Evolutionary conservation across 2,888 invertebrate genomes (phyloP).

Genomic region (Dryobota labecula): DNA sequence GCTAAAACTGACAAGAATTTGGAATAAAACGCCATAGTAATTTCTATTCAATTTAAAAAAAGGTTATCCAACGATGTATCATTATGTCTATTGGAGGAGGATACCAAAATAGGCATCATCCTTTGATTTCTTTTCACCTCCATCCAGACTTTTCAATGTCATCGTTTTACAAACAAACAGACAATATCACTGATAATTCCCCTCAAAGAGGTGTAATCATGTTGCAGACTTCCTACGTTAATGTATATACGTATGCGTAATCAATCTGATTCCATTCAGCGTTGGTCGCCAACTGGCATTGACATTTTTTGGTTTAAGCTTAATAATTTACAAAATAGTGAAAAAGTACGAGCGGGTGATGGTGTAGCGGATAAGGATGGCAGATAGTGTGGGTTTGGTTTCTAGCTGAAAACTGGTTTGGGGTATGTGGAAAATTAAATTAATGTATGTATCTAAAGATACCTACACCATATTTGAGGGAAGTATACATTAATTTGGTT

Average conservation of each 20-base stretch:
- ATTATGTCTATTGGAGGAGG: no score
- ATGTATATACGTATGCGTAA: slow-evolving; percentile 63
- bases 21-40: no score
- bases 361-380: slow-evolving; percentile 39
- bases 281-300: slow-evolving; percentile 78
- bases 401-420: background rate
- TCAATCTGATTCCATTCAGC: slow-evolving; percentile 74
- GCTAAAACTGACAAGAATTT: no score
- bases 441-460: background rate
- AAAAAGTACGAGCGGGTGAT: slow-evolving; percentile 73
- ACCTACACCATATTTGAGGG: no score
- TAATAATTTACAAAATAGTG: slow-evolving; percentile 87
- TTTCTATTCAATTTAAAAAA: no score
- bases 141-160: background rate
- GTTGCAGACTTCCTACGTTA: slow-evolving; percentile 47
- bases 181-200: background rate
- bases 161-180: slow-evolving; percentile 4
- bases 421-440: background rate
- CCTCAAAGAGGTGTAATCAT: slow-evolving; percentile 29
- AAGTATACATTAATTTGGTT: no score
- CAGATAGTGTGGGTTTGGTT: slow-evolving; percentile 71
- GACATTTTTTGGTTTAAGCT: slow-evolving; percentile 88
- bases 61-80: no score
- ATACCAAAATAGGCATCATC: no score
- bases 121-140: no score